Conservation (phyloP, 2,888 invertebrate species). For the Spisula solida region DNA sequence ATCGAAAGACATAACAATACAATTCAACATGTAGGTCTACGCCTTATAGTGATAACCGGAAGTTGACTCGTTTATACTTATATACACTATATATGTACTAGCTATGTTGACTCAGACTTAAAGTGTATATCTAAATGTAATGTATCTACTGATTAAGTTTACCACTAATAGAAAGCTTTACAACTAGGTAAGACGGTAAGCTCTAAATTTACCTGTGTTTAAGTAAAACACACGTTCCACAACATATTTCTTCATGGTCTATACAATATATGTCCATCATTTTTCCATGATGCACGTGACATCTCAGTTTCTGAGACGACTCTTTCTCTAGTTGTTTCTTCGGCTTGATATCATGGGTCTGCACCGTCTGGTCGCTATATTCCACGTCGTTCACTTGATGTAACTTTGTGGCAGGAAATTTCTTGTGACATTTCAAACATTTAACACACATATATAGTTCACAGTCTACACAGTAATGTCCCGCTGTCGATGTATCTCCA, state of each 20-base stretch:
- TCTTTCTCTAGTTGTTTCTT: not conserved
- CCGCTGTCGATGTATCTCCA: not conserved
- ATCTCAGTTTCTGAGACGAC: not conserved
- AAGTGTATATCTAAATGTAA: too few species aligned
- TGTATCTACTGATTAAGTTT: too few species aligned
- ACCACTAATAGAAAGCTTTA: too few species aligned
- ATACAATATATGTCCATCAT: constrained; percentile 15
- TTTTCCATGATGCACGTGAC: constrained; percentile 26
- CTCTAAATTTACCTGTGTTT: constrained; percentile 8
- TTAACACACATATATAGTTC: not conserved
- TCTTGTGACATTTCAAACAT: constrained; percentile 7
- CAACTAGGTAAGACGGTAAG: too few species aligned
- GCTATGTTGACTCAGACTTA: too few species aligned
- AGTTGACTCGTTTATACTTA: too few species aligned
- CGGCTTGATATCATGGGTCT: too few species aligned
- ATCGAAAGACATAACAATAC: too few species aligned
- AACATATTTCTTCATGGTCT: constrained; percentile 32
- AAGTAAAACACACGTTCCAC: constrained; percentile 14
- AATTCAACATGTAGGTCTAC: too few species aligned
- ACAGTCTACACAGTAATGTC: constrained; percentile 18
- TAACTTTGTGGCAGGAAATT: not conserved
- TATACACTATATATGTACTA: too few species aligned
- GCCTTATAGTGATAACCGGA: too few species aligned
- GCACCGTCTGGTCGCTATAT: not conserved
- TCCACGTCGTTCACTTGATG: constrained; percentile 6